Evolutionary conservation across 2,888 invertebrate species (phyloP).

Genomic region (Dryobota labecula): DNA sequence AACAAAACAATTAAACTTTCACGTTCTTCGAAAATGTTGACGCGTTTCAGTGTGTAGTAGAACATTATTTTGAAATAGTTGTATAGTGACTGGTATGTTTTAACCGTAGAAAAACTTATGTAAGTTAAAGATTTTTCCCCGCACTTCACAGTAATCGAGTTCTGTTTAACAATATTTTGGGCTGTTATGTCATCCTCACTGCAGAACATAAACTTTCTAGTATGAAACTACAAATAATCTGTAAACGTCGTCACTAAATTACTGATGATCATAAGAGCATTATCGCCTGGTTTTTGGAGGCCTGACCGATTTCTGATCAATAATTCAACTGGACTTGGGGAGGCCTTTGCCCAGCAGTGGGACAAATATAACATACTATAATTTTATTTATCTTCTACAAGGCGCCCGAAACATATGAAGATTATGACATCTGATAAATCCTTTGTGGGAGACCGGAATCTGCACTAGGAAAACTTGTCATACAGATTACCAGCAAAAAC

Average conservation of each 20-base stretch:
- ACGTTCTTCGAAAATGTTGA: not conserved
- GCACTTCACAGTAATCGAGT: not conserved
- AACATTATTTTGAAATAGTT: not conserved
- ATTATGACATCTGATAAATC: no score
- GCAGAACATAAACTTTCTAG: not conserved
- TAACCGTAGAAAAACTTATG: not conserved
- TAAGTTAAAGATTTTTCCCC: not conserved
- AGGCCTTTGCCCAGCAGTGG: no score
- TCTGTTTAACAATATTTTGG: not conserved
- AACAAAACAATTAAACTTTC: slow-evolving; percentile 4
- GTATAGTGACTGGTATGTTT: not conserved
- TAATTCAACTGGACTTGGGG: not conserved
- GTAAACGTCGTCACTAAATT: not conserved
- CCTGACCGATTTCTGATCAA: not conserved
- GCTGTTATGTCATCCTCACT: not conserved
- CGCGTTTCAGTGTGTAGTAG: not conserved
- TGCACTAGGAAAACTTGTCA: no score
- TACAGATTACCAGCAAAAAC: no score
- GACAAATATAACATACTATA: no score
- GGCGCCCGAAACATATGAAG: no score
- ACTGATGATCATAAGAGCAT: not conserved
- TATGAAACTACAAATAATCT: not conserved
- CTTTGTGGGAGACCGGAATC: no score
- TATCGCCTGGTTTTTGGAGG: not conserved
- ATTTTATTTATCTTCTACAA: no score